Base-by-base conservation (phyloP, 2,113 vertebrate species). In the Alexandromys fortis region DNA sequence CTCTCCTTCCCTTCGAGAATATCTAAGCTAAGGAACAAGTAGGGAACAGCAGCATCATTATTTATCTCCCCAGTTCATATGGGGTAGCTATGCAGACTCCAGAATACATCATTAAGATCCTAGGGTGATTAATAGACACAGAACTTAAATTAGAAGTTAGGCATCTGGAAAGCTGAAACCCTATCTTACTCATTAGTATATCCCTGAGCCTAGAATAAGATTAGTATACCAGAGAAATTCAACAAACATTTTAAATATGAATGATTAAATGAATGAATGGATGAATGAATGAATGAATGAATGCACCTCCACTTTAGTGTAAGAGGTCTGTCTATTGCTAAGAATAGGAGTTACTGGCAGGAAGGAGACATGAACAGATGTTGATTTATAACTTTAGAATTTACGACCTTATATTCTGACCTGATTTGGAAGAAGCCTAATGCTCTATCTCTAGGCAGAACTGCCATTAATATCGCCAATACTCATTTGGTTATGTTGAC, bases 91-190 rank as follows among this genome's bases (percentile, higher is more conserved):
- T 21, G 77, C 24, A 89, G 82, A 75, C 9, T 83, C 17, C n/a
- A 90, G 30, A 92, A 86, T 30, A 93, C 0, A 77, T 8, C n/a
- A 90, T 33, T 68, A 94, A 89, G 76, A n/a, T 82, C 45, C 13
- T 42, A 89, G 38, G 19, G 11, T 55, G 58, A 30, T 78, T 70
- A 89, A 89, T 75, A 89, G 90, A 11, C 42, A 79, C 7, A 78
- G 35, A 30, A 38, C 26, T 61, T 93, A 35, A 78, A 90, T 94
- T 70, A 94, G 47, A 91, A 92, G 52, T 49, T 45, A 96, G 79
- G 58, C 47, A 95, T 65, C 22, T 12, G 75, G 10, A 91, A 30
- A 35, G 11, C 26, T 87, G 47, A 12, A 96, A 38, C 1, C 30
- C 86, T 70, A 63, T 47, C 12, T 90, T 72, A 94, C 24, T 85